phyloP scores from a whole-genome alignment of 2,888 invertebrate genomes.

The Cryptus viduatorius region DNA sequence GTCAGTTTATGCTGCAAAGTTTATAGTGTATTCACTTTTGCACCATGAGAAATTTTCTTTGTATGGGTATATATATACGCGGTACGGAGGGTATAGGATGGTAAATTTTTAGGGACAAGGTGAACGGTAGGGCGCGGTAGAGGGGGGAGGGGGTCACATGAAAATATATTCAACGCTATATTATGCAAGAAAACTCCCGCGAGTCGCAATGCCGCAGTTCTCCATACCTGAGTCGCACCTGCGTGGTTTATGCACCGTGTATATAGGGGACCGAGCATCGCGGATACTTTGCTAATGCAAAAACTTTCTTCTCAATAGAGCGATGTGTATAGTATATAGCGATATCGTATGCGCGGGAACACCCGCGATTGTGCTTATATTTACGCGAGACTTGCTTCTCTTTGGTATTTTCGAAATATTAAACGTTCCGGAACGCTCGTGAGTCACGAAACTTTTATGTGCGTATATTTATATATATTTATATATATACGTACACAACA shows the following conservation, averaged over 20 bases:
- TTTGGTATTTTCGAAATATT: constrained; percentile 70
- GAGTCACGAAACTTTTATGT: constrained; percentile 63
- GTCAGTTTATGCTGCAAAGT: constrained; percentile 48
- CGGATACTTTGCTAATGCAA: constrained; percentile 71
- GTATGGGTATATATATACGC: neutral
- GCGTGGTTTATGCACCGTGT: constrained; percentile 45
- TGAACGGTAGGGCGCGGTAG: neutral
- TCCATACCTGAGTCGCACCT: constrained; percentile 51
- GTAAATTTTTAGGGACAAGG: constrained; percentile 9
- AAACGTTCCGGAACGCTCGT: constrained; percentile 58
- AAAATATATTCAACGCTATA: constrained; percentile 52
- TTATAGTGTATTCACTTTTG: constrained; percentile 38
- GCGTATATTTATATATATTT: constrained; percentile 19
- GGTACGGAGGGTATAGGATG: constrained; percentile 4
- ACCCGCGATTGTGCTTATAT: constrained; percentile 66
- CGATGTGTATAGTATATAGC: constrained; percentile 13
- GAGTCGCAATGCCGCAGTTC: constrained; percentile 10
- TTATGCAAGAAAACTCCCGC: constrained; percentile 39
- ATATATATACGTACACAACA: neutral
- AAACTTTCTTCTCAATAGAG: constrained; percentile 69
- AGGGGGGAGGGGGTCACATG: constrained; percentile 13
- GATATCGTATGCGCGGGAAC: constrained; percentile 7
- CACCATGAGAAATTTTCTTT: constrained; percentile 19
- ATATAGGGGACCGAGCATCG: constrained; percentile 23
- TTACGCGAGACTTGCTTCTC: constrained; percentile 68